Evolutionary conservation across 2,888 invertebrate species (phyloP).

Genomic region (Oscheius sp.): DNA sequence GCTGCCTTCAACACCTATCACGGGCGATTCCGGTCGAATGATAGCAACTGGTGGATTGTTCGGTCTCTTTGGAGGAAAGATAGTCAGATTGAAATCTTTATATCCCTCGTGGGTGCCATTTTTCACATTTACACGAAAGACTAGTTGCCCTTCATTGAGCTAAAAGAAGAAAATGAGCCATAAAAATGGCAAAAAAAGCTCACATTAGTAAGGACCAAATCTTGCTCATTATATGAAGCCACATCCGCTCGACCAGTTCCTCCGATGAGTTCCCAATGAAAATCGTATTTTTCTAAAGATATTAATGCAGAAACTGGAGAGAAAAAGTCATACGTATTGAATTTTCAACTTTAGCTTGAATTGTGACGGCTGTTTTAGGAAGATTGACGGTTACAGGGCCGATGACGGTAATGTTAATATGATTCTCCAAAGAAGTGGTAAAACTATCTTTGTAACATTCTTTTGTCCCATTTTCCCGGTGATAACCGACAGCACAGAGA

Average conservation of each 20-base stretch:
- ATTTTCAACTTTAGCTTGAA: neutral
- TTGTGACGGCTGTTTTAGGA: neutral
- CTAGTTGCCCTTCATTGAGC: constrained; percentile 20
- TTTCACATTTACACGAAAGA: constrained; percentile 26
- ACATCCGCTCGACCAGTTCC: constrained; percentile 23
- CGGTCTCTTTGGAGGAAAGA: constrained; percentile 21
- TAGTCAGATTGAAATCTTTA: constrained; percentile 4
- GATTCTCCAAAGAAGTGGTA: neutral
- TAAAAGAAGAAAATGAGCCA: neutral
- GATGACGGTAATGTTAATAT: neutral
- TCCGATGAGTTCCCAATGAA: constrained; percentile 29
- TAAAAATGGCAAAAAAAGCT: neutral
- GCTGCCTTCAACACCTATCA: constrained; percentile 34
- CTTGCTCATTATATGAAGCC: constrained; percentile 11
- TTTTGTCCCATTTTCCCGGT: constrained; percentile 1
- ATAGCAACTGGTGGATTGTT: constrained; percentile 36
- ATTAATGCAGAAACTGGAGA: neutral
- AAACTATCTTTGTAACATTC: constrained; percentile 7
- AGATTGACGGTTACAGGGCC: constrained; percentile 7
- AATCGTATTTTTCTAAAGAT: neutral
- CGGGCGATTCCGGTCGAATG: constrained; percentile 37
- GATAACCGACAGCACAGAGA: constrained; percentile 10
- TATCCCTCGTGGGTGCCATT: neutral
- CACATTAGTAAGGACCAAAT: constrained; percentile 17
- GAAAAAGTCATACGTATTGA: neutral